Conservation (phyloP, 2,113 vertebrate genomes). For the Dicrurus megarhynchus region DNA sequence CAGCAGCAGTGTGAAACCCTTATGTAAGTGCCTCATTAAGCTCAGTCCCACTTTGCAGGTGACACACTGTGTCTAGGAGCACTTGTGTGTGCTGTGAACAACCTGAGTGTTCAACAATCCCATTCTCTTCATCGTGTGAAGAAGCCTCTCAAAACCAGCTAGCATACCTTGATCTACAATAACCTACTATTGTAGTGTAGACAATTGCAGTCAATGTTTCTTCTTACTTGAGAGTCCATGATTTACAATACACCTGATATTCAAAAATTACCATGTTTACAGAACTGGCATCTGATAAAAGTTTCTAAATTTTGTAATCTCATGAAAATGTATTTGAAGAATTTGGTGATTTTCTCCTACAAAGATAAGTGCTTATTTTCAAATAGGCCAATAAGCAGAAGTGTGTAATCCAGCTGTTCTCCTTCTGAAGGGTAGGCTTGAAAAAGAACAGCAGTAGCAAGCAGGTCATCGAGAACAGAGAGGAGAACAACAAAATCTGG, state of each 20-base stretch:
- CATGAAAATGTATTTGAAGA: not conserved
- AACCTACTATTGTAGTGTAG: not conserved
- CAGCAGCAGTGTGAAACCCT: not conserved
- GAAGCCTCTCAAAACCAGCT: not conserved
- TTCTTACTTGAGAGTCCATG: not conserved
- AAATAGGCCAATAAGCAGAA: not conserved
- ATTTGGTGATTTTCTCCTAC: not conserved
- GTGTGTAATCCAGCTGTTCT: not conserved
- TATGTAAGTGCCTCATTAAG: not conserved
- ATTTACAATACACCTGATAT: not conserved
- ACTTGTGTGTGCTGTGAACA: not conserved
- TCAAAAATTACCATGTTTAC: not conserved
- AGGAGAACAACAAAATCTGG: not conserved
- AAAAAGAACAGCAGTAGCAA: not conserved
- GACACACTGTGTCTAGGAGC: not conserved
- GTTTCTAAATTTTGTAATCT: not conserved
- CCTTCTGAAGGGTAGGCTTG: not conserved
- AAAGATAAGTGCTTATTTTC: not conserved
- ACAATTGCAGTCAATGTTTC: not conserved
- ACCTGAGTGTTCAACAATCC: not conserved
- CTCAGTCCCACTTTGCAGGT: not conserved
- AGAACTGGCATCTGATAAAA: not conserved
- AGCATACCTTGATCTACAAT: not conserved
- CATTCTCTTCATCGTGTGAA: not conserved
- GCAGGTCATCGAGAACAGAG: rapidly evolving